Evolutionary conservation across 2,888 invertebrate genomes (phyloP).

Genomic region (Phrixothrix hirtus): DNA sequence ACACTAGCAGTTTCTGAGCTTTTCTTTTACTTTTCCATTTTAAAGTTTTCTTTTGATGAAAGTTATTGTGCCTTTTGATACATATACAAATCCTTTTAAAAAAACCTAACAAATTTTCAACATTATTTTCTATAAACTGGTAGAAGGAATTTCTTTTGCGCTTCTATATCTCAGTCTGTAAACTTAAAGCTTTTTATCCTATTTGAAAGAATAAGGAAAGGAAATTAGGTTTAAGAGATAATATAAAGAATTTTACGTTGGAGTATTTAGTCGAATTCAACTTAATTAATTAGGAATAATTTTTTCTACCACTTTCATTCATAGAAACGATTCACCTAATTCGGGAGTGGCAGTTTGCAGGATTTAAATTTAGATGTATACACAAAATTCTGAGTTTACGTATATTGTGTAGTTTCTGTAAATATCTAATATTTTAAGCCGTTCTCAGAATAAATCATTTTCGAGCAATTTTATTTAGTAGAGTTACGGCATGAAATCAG

Average conservation of each 20-base stretch:
- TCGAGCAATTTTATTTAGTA: conserved; percentile 5
- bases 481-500: conserved; percentile 8
- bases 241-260: conserved; percentile 29
- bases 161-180: conserved; percentile 22
- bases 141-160: conserved; percentile 16
- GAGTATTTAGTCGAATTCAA: too few relatives aligned
- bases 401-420: too few relatives aligned
- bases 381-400: too few relatives aligned
- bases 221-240: conserved; percentile 30
- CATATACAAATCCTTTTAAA: conserved; percentile 26
- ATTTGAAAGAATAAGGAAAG: conserved; percentile 27
- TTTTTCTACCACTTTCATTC: too few relatives aligned
- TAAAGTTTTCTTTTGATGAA: conserved; percentile 20
- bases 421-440: background rate
- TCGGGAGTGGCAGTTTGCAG: too few relatives aligned
- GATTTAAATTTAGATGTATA: too few relatives aligned
- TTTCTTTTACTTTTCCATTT: conserved; percentile 23
- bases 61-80: conserved; percentile 19
- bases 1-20: conserved; percentile 16
- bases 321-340: too few relatives aligned
- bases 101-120: conserved; percentile 21
- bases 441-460: background rate
- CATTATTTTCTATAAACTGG: conserved; percentile 18
- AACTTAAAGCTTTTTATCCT: conserved; percentile 28
- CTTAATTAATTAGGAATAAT: too few relatives aligned